Percentiles rank a stretch among this genome's conserved stretches.
phyloP scores from a whole-genome alignment of 2,113 vertebrate species.

The Orthonyx spaldingii region DNA sequence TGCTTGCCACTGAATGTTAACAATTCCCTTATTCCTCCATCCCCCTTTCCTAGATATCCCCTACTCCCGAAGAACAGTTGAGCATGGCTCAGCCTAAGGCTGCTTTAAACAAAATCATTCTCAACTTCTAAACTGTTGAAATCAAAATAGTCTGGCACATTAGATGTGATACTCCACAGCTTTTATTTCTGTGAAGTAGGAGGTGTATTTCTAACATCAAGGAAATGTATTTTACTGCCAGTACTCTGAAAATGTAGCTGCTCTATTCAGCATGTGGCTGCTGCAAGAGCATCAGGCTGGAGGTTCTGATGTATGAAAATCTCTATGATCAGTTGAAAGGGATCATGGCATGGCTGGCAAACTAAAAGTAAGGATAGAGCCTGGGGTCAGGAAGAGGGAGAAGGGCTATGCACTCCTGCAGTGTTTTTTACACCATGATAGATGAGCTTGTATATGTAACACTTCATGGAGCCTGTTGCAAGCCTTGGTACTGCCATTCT shows the following conservation, averaged over 20 bases:
- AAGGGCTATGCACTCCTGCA: neutral
- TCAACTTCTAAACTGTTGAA: neutral
- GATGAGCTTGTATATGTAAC: neutral
- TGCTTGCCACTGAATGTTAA: neutral
- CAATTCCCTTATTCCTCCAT: neutral
- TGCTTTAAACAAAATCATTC: slow-evolving; percentile 29
- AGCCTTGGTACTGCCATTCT: neutral
- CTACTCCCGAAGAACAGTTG: neutral
- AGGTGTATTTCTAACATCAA: slow-evolving; percentile 42
- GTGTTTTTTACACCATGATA: neutral
- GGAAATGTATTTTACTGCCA: slow-evolving; percentile 15
- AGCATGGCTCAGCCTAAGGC: neutral
- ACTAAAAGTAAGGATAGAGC: neutral
- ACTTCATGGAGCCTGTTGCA: neutral
- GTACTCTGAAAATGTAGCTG: neutral
- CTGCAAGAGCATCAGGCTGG: neutral
- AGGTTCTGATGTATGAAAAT: neutral
- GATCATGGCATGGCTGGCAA: neutral
- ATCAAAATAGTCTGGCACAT: slow-evolving; percentile 47
- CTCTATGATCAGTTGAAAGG: neutral
- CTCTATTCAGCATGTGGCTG: neutral
- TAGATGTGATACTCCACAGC: slow-evolving; percentile 17
- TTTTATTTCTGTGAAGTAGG: slow-evolving; percentile 43
- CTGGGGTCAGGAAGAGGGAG: neutral
- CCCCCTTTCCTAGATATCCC: neutral